Conservation (phyloP, 92 coral and sea anemone species). For the Blastomussa wellsi region DNA sequence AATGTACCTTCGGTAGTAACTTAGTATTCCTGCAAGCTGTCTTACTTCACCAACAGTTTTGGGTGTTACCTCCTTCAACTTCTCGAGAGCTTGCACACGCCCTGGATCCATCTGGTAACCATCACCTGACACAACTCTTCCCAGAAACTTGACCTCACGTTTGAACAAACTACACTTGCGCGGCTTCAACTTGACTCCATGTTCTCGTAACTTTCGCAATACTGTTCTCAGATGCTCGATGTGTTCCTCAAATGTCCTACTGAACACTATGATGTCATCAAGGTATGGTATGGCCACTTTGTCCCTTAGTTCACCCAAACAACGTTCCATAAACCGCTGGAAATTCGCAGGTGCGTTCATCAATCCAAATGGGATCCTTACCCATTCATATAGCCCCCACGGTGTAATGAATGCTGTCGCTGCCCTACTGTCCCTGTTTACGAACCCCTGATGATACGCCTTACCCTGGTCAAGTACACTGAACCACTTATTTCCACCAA, state of each 20-base stretch:
- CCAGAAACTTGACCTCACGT: conserved; percentile 27
- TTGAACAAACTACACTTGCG: conserved; percentile 36
- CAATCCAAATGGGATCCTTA: conserved; percentile 41
- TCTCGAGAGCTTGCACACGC: conserved; percentile 29
- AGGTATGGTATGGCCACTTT: background rate
- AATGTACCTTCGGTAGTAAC: conserved; percentile 52
- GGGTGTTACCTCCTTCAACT: conserved; percentile 27
- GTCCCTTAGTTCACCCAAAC: conserved; percentile 23
- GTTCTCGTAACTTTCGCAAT: conserved; percentile 28
- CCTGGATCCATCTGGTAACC: conserved; percentile 39
- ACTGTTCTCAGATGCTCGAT: conserved; percentile 37
- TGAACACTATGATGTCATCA: conserved; percentile 7
- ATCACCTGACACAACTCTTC: conserved; percentile 41
- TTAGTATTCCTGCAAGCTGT: conserved; percentile 46
- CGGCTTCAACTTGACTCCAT: conserved; percentile 46
- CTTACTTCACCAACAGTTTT: conserved; percentile 62
- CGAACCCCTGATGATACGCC: conserved; percentile 28
- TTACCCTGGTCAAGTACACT: conserved; percentile 20
- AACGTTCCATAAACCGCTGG: conserved; percentile 52
- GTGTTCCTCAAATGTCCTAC: conserved; percentile 18
- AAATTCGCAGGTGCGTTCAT: conserved; percentile 54
- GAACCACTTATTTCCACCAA: conserved; percentile 3
- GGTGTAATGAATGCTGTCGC: conserved; percentile 51
- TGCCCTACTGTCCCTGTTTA: conserved; percentile 28
- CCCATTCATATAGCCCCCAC: conserved; percentile 30